phyloP scores from a whole-genome alignment of 2,113 vertebrate species.

The Marmota flaviventris region DNA sequence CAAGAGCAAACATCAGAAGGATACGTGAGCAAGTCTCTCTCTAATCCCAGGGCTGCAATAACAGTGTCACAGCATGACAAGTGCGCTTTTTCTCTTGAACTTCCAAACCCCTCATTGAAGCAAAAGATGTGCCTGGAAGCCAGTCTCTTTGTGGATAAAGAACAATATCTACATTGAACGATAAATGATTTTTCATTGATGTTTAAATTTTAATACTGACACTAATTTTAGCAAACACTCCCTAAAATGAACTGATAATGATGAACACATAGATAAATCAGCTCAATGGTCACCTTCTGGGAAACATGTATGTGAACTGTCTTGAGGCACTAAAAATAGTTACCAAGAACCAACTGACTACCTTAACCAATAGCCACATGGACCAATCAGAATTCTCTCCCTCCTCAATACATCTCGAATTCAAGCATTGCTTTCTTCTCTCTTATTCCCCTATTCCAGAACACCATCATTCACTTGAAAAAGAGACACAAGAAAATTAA shows the following conservation, averaged over 20 bases:
- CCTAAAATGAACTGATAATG: neutral
- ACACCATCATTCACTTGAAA: neutral
- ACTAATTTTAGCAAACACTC: constrained; percentile 21
- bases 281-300: neutral
- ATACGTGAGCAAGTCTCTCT: neutral
- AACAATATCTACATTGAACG: neutral
- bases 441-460: neutral
- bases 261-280: neutral
- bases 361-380: neutral
- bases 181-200: neutral
- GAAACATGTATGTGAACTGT: neutral
- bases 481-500: neutral
- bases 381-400: neutral
- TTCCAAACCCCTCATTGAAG: neutral
- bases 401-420: constrained; percentile 37
- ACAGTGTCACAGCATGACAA: neutral
- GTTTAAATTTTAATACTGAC: neutral
- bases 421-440: neutral
- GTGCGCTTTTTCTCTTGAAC: neutral
- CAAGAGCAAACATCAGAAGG: neutral
- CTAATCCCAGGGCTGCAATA: neutral
- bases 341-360: neutral
- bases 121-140: neutral
- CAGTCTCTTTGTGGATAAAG: neutral
- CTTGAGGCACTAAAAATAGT: neutral